Evolutionary conservation across 2,888 invertebrate species (phyloP).

Genomic region (Eurytoma adleriae): DNA sequence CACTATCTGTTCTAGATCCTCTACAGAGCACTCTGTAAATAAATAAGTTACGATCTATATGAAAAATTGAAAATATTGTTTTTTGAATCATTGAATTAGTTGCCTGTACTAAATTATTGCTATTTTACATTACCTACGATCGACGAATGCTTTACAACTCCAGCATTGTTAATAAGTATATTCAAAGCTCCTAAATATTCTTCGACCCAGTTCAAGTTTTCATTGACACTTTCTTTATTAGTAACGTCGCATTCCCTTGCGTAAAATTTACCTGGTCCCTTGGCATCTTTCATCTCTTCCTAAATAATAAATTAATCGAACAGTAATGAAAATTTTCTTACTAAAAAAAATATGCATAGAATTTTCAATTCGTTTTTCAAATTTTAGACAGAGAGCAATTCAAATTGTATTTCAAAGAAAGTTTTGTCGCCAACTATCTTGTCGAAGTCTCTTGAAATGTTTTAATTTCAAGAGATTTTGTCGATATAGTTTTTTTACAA

Average conservation of each 20-base stretch:
- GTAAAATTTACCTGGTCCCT: slow-evolving; percentile 64
- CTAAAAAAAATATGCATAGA: too few relatives aligned
- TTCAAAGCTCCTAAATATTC: slow-evolving; percentile 78
- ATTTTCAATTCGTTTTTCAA: too few relatives aligned
- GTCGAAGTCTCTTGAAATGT: too few relatives aligned
- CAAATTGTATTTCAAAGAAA: too few relatives aligned
- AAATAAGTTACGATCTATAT: not conserved
- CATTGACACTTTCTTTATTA: slow-evolving; percentile 77
- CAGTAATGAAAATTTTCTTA: too few relatives aligned
- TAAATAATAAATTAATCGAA: not conserved
- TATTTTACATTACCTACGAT: not conserved
- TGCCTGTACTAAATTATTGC: too few relatives aligned
- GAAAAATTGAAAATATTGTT: not conserved
- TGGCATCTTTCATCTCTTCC: slow-evolving; percentile 71
- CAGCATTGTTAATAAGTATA: slow-evolving; percentile 81
- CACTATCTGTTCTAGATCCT: slow-evolving; percentile 55
- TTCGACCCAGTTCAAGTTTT: slow-evolving; percentile 78
- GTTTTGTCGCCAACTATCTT: too few relatives aligned
- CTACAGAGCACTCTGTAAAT: too few relatives aligned
- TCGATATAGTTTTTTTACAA: too few relatives aligned
- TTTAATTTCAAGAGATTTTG: too few relatives aligned
- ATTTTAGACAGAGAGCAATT: too few relatives aligned
- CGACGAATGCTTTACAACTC: slow-evolving; percentile 64
- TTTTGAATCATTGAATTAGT: not conserved
- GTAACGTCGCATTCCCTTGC: slow-evolving; percentile 78